Conservation (phyloP, 2,888 invertebrate genomes). For the Anodontia alba region DNA sequence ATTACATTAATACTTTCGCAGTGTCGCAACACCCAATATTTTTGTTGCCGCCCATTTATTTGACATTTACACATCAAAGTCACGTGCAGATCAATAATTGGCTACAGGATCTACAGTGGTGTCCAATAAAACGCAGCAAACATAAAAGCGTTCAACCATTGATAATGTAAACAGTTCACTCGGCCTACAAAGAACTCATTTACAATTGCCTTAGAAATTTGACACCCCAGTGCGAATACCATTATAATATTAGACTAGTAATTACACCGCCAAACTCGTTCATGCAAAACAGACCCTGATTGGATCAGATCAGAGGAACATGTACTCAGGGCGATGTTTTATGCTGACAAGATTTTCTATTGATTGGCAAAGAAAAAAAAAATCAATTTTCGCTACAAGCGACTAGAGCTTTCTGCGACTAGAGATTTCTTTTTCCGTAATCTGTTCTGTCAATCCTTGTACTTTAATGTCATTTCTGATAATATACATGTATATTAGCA, state of each 20-base stretch:
- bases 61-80: slow-evolving; percentile 16
- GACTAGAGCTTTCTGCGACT: no score
- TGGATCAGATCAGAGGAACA: slow-evolving; percentile 43
- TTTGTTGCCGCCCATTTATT: slow-evolving; percentile 13
- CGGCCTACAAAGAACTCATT: slow-evolving; percentile 56
- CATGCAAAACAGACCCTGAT: slow-evolving; percentile 54
- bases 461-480: no score
- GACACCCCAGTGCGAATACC: slow-evolving; percentile 67
- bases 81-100: slow-evolving; percentile 56
- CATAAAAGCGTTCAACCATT: slow-evolving; percentile 12
- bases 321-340: slow-evolving; percentile 32
- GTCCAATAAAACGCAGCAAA: background rate
- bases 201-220: slow-evolving; percentile 65
- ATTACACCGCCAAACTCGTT: slow-evolving; percentile 56
- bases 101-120: slow-evolving; percentile 15
- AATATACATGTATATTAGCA: no score
- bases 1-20: no score
- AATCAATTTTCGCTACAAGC: background rate
- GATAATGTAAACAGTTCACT: slow-evolving; percentile 47
- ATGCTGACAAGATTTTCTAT: slow-evolving; percentile 7
- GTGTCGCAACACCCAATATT: no score
- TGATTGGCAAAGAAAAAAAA: background rate
- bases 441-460: no score
- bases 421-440: no score
- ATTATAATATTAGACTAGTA: slow-evolving; percentile 67